Base-by-base conservation (phyloP, 2,113 vertebrate genomes). In the Neomonachus schauinslandi region DNA sequence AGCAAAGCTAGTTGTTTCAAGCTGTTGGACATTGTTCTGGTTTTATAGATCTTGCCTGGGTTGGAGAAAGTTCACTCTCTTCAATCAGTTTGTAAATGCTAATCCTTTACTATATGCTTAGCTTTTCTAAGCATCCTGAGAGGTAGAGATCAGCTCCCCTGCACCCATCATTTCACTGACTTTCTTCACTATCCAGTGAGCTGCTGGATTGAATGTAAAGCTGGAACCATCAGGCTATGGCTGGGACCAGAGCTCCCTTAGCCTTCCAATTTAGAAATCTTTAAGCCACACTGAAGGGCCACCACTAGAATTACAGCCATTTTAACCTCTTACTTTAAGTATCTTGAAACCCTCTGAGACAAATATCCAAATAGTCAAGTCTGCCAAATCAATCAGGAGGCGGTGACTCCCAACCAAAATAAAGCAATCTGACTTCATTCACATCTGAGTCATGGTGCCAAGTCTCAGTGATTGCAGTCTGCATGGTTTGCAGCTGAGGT, bases 341-440 rank as follows among this genome's bases (percentile, higher is more conserved):
- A 71, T 77, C 21, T 93, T 91, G 80, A 71, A 92, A 63, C 67
- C 39, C 39, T 74, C 11, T 85, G 65, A 95, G 63, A 88, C 81
- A 95, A 95, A 76, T 88, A 95, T 72, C 77, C 91, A 93, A 97
- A 96, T 91, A 89, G 69, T 83, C 82, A 89, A 55, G 95, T 55
- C 80, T 95, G 96, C 93, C 88, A 94, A 97, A 87, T 97, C 91
- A 63, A 76, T 91, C 95, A 81, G 91, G 59, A 83, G 94, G 97
- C 7, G 2, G 92, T 63, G 89, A 96, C 85, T 93, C 92, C 90
- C 95, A 81, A 72, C 36, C 77, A 96, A 97, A 95, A 96, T 82
- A 98, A 94, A 98, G 72, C 89, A 77, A 57, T 85, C 59, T 89
- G 97, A 96, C 92, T 98, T 93, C 96, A 96, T 90, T 94, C 95